phyloP scores from a whole-genome alignment of 64 coral and sea anemone species.

The Astreopora myriophthalma region DNA sequence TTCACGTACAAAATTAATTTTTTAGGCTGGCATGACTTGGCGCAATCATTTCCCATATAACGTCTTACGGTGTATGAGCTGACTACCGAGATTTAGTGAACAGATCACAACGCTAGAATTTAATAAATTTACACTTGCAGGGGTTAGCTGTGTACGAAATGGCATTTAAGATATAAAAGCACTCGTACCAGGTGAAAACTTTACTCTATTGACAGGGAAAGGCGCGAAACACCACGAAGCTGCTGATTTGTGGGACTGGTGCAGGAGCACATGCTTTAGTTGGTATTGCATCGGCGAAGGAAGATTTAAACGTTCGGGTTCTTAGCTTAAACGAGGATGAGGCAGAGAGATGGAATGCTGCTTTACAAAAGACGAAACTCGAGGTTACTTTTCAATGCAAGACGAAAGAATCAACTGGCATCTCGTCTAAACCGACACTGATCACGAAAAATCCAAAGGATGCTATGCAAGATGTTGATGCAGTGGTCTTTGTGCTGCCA shows the following conservation, averaged over 20 bases:
- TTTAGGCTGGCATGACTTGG: no score
- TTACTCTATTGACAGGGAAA: neutral
- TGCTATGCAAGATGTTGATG: constrained; percentile 33
- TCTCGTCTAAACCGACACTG: neutral
- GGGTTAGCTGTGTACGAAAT: no score
- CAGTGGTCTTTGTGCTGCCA: constrained; percentile 45
- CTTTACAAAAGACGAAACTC: neutral
- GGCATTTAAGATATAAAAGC: no score
- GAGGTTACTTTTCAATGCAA: neutral
- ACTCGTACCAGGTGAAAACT: neutral
- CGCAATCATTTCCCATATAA: no score
- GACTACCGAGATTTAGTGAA: no score
- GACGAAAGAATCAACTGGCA: neutral
- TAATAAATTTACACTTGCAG: no score
- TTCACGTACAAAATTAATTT: no score
- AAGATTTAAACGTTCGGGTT: neutral
- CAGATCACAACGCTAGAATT: no score
- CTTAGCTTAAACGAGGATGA: neutral
- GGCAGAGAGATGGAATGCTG: neutral
- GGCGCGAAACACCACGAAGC: neutral
- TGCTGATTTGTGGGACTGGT: neutral
- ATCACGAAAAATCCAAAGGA: constrained; percentile 3
- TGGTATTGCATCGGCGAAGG: neutral
- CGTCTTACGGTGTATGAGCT: no score
- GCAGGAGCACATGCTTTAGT: neutral